A percentile compares a stretch with the other conserved stretches of the same genome.
Conservation (phyloP, 2,113 vertebrate genomes). For the Sphaerodactylus townsendi region DNA sequence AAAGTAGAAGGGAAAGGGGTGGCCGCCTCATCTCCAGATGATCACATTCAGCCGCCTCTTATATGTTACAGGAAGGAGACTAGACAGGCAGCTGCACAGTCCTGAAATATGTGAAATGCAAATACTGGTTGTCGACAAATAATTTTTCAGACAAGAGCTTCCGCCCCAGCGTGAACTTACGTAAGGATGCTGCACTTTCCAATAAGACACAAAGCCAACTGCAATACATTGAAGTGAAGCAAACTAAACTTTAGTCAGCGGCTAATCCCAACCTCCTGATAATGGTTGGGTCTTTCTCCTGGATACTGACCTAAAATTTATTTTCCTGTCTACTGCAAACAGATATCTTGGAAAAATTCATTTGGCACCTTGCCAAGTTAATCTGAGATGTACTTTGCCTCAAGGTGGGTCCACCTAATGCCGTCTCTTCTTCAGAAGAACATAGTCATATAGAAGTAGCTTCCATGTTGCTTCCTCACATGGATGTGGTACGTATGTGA, state of each 20-base stretch:
- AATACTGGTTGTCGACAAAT: neutral
- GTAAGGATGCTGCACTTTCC: neutral
- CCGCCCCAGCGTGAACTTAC: neutral
- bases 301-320: neutral
- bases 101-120: neutral
- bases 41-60: neutral
- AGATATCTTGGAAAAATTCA: neutral
- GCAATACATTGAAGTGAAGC: neutral
- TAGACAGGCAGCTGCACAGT: neutral
- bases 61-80: neutral
- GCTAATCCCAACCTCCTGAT: neutral
- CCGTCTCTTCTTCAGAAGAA: neutral
- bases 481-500: neutral
- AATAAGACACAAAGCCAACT: neutral
- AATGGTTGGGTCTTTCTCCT: neutral
- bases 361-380: neutral
- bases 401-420: neutral
- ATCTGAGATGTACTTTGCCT: neutral
- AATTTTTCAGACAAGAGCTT: neutral
- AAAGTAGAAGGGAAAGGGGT: neutral
- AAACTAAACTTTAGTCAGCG: neutral
- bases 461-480: neutral
- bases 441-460: neutral
- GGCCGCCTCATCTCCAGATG: neutral
- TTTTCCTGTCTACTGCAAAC: neutral